Base-by-base conservation (phyloP, 2,797 vertebrate species). In the Cuculus canorus region DNA sequence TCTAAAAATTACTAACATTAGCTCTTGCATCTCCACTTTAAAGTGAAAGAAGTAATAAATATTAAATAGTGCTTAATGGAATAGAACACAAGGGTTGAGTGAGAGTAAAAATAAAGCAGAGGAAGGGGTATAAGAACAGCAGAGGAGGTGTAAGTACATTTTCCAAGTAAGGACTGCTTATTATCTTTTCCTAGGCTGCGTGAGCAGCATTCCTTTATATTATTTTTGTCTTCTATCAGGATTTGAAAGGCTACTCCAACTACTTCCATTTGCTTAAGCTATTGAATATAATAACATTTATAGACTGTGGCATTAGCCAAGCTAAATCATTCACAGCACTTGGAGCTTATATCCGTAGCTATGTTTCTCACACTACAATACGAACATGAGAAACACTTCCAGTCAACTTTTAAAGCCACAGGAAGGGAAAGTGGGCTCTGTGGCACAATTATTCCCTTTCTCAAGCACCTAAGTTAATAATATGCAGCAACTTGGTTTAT, bases 1-100 rank as follows among this genome's bases (percentile, higher is more conserved):
- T 95, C 82, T 96, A 76, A 95, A 95, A 92, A 86, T 92, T 2
- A 88, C 95, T 93, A 95, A 95, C 88, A 88, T 89, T 86, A 91
- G 43, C 61, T 90, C 71, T 57, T 89, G 69, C 65, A 83, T 82
- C 68, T 77, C n/a, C 41, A 56, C n/a, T 77, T 82, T 72, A 28
- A 83, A 84, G 63, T 66, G 37, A 90, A 82, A 86, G 43, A 93
- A 90, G n/a, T 61, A 90, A 86, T 90, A 93, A 90, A 90, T 76
- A 90, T 88, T 92, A 95, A 93, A 75, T 39, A 88, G 47, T 12
- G 16, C 21, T 78, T 50, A 86, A 54, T 43, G 48, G 45, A 88
- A 86, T 80, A 90, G 94, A 92, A 96, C 30, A 39, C 27, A 85
- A 75, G 23, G 32, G 37, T 61, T 70, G 59, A 94, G 13, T 30